Base-by-base conservation (phyloP, 2,888 invertebrate species). In the Euproctis similis region DNA sequence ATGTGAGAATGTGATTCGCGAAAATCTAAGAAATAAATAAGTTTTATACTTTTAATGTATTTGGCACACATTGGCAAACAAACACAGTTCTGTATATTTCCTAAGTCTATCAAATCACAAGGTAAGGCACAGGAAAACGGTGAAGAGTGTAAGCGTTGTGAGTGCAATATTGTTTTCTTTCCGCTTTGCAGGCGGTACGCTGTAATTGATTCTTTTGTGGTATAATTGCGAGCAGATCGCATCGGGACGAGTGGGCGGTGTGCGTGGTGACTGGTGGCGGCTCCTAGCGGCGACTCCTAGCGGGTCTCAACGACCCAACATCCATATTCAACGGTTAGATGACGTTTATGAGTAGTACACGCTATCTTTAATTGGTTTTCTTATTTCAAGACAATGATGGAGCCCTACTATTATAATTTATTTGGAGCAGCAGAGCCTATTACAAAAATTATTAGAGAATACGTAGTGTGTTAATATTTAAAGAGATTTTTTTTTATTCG, bases 171-270 rank as follows among this genome's bases (percentile, higher is more conserved):
- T 73, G 75, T 74, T 71, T 65, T 71, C 66, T 59, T 68, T 62
- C 57, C 58, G 64, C 63, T 65, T 59, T 59, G 58, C 51, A 46
- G 39, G 42, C 40, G 54, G n/a, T 53, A 51, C 48, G 46, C 51
- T 46, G 49, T 78, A 81, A 82, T 78, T 75, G 77, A 78, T 81
- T 80, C 80, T 68, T 82, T 81, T 81, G 81, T 78, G 59, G 45
- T 41, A 54, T 70, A 68, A 74, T 71, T 66, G 72, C 71, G 67
- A 58, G 53, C 68, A 65, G 69, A 68, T 68, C 71, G 61, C 73
- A 67, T 67, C 70, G 51, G 31, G 35, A 17, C 31, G 29, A 19
- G 22, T 18, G 26, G 18, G 19, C 42, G 41, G 46, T 52, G 52
- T 50, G 57, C 55, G 56, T 43, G 50, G 37, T 36, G 35, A 33